Percentiles rank a stretch among this genome's conserved stretches.
Conservation (phyloP, 2,888 invertebrate species). For the Diadromus collaris region DNA sequence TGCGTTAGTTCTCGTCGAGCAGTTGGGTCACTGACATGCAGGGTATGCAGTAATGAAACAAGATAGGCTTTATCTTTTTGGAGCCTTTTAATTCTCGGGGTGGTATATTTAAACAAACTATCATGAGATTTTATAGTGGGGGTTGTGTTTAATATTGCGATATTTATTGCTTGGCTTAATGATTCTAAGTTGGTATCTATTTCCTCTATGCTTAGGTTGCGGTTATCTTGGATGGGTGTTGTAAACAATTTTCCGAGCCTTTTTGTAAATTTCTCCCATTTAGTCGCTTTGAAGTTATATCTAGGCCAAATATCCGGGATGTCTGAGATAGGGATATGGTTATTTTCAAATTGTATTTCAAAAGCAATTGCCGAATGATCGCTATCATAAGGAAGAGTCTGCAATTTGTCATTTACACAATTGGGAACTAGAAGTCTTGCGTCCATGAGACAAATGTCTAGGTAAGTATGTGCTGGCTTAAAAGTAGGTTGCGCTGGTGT, state of each 20-base stretch:
- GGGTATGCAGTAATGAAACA: conserved; percentile 9
- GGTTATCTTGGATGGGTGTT: conserved; percentile 24
- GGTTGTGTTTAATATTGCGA: not conserved
- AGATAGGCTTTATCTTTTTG: conserved; percentile 30
- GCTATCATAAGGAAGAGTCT: conserved; percentile 45
- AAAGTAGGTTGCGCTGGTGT: conserved; percentile 4
- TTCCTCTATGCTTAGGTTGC: conserved; percentile 34
- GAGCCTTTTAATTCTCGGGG: conserved; percentile 15
- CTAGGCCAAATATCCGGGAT: not conserved
- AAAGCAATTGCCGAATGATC: conserved; percentile 44
- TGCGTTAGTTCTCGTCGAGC: not conserved
- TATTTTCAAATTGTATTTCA: not conserved
- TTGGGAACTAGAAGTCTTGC: conserved; percentile 1
- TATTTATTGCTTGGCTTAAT: conserved; percentile 3
- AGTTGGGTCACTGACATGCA: not conserved
- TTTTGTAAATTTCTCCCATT: conserved; percentile 47
- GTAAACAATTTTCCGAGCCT: conserved; percentile 9
- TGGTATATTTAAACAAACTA: conserved; percentile 12
- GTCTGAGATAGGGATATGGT: conserved; percentile 2
- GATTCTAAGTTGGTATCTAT: conserved; percentile 10
- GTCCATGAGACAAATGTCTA: conserved; percentile 42
- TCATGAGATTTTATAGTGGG: conserved; percentile 23
- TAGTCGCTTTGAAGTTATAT: conserved; percentile 41
- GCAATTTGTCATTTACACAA: not conserved
- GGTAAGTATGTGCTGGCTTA: conserved; percentile 16